A percentile compares a stretch with the other conserved stretches of the same genome.
Conservation (phyloP, 1,140 invertebrate genomes). For the Ceratitis capitata region DNA sequence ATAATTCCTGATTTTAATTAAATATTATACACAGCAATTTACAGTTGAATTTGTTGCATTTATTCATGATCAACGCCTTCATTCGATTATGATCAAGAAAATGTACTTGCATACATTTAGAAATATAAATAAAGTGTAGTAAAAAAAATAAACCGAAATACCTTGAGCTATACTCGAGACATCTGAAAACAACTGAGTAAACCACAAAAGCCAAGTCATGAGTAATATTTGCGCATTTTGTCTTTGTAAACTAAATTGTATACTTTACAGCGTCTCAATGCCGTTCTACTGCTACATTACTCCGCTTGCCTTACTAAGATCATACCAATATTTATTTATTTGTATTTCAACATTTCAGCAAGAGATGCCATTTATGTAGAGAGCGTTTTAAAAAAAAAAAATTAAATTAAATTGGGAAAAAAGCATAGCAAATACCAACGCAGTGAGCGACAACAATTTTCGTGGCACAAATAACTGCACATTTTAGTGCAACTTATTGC, state of each 20-base stretch:
- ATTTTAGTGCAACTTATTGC: slow-evolving; percentile 8
- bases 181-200: neutral
- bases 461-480: neutral
- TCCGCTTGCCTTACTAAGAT: neutral
- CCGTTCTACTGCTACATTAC: neutral
- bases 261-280: neutral
- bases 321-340: neutral
- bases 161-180: neutral
- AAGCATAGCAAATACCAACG: neutral
- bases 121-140: neutral
- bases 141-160: neutral
- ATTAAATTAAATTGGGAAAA: neutral
- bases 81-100: neutral
- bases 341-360: neutral
- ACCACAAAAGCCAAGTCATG: neutral
- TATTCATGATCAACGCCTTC: too few relatives aligned
- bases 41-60: neutral
- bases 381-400: neutral
- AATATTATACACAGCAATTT: neutral
- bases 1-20: neutral
- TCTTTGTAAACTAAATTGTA: slow-evolving; percentile 1
- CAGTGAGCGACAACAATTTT: neutral
- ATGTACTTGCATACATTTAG: neutral
- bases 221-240: neutral
- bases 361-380: neutral